phyloP scores from a whole-genome alignment of 2,113 vertebrate species.

The Pithys albifrons region DNA sequence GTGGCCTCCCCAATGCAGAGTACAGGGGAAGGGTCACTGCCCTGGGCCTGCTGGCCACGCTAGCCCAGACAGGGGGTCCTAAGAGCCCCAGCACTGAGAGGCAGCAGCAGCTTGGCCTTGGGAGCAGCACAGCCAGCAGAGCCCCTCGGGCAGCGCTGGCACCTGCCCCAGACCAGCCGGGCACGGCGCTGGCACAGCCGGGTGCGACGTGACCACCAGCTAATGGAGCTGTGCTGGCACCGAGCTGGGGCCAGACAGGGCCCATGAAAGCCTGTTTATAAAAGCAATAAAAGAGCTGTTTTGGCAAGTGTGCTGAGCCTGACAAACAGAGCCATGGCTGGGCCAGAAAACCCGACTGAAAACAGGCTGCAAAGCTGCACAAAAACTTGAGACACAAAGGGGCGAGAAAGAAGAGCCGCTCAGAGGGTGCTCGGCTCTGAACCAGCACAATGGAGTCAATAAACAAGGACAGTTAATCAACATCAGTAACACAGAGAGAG shows the following conservation, averaged over 20 bases:
- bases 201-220: background rate
- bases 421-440: background rate
- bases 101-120: background rate
- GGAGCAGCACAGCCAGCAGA: too few relatives aligned
- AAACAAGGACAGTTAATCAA: background rate
- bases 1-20: too few relatives aligned
- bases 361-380: background rate
- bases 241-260: background rate
- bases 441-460: background rate
- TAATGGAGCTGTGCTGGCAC: constrained; percentile 6
- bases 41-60: too few relatives aligned
- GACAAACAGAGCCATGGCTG: background rate
- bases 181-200: background rate
- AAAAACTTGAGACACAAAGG: background rate
- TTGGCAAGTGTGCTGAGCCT: background rate
- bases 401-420: background rate
- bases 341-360: background rate
- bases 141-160: background rate
- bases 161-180: background rate
- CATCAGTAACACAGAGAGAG: background rate
- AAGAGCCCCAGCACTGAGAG: background rate
- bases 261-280: background rate
- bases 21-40: too few relatives aligned
- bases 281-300: background rate
- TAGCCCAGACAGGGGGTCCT: background rate